Conservation (phyloP, 2,113 vertebrate species). For the Sinocyclocheilus anshuiensis region DNA sequence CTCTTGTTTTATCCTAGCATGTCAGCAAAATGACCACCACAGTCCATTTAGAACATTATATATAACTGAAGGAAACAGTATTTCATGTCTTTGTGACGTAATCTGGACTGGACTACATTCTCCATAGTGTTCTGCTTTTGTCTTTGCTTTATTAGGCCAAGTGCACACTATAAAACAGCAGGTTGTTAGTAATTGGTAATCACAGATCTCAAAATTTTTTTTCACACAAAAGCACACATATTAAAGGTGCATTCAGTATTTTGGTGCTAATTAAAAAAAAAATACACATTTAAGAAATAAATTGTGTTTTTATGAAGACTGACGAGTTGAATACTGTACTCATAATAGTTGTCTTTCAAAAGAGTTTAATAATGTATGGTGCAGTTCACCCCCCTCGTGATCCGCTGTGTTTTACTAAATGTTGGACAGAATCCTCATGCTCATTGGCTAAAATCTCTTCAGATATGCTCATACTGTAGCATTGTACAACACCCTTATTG, state of each 20-base stretch:
- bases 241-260: not conserved
- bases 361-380: not conserved
- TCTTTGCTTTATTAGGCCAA: not conserved
- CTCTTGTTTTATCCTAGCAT: not conserved
- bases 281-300: not conserved
- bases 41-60: not conserved
- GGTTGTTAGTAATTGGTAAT: not conserved
- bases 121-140: not conserved
- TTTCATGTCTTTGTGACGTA: not conserved
- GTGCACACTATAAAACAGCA: not conserved
- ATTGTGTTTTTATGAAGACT: not conserved
- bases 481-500: no score
- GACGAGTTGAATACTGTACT: not conserved
- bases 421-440: not conserved
- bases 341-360: not conserved
- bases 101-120: not conserved
- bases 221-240: not conserved
- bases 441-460: not conserved
- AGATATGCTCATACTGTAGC: no score
- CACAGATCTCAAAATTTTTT: not conserved
- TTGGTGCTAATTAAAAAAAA: no score
- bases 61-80: not conserved
- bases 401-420: not conserved
- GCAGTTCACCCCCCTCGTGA: not conserved
- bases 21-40: not conserved